Percentiles rank a stretch among this genome's conserved stretches.
Conservation (phyloP, 2,113 vertebrate species). For the Semicossyphus pulcher region DNA sequence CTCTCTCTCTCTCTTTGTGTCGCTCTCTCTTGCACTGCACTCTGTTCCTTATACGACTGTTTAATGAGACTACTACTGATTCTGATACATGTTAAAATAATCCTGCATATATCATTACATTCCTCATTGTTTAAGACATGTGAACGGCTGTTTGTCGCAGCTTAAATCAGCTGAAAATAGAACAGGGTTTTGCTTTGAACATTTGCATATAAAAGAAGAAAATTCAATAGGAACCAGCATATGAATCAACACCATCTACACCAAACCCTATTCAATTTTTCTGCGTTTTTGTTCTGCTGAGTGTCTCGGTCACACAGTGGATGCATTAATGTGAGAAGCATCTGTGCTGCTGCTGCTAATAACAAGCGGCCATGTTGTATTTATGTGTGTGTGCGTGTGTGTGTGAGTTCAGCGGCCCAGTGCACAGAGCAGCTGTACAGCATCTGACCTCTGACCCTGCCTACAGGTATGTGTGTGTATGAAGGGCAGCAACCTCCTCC, state of each 20-base stretch:
- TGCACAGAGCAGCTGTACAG: conserved; percentile 64
- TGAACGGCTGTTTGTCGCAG: background rate
- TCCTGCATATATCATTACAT: no score
- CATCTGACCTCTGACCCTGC: conserved; percentile 56
- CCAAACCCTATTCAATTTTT: background rate
- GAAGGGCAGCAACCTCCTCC: conserved; percentile 23
- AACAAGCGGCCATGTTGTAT: conserved; percentile 10
- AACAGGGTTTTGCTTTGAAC: background rate
- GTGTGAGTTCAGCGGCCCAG: conserved; percentile 36
- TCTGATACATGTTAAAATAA: no score
- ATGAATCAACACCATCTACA: background rate
- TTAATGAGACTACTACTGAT: background rate
- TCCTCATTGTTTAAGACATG: background rate
- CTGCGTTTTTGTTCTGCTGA: background rate
- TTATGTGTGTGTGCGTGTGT: conserved; percentile 8
- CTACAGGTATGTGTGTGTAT: conserved; percentile 52
- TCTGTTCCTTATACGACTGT: conserved; percentile 14
- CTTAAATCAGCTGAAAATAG: background rate
- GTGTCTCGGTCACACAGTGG: background rate
- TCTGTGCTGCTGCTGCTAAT: conserved; percentile 4
- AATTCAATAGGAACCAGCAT: background rate
- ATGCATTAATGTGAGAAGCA: background rate
- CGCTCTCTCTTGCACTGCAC: conserved; percentile 32
- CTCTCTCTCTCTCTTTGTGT: background rate
- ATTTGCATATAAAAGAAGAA: background rate